Base-by-base conservation (phyloP, 2,888 invertebrate species). In the Eurois occulta region DNA sequence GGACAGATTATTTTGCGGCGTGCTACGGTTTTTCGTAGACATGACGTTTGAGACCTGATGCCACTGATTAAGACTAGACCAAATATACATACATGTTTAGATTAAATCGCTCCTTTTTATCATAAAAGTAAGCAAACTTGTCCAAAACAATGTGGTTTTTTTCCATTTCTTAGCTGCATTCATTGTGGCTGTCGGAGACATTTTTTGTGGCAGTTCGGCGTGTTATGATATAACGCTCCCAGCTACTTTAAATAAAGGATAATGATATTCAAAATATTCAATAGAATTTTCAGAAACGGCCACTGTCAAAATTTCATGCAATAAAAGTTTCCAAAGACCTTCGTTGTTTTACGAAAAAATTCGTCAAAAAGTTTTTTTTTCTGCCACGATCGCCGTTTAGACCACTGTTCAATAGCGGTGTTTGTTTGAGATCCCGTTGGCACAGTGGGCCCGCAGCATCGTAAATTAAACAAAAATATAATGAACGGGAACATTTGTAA, bases 401-500 rank as follows among this genome's bases (percentile, higher is more conserved):
- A 81, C 88, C 91, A 88, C 91, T 90, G 90, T 90, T 88, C 89
- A 87, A 91, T 90, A 94, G 94, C 95, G 94, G 94, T 91, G 85
- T 91, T 89, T 88, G 91, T 93, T 91, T 91, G 90, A 89, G 76
- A 86, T 90, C 89, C 93, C 92, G 92, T 91, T 91, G 78, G 91
- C 93, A 94, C 94, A 94, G 95, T 93, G 93, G 89, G 88, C 95
- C 95, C 94, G 92, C 90, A 94, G 90, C 81, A 91, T 92, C 92
- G 90, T 96, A 96, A 96, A 96, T 95, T 92, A 93, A 84, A 93
- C 92, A 92, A 92, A 94, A 93, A 90, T 88, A 92, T 93, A 91
- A 92, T 92, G 89, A 95, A 96, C 96, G 96, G 96, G 92, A 96
- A 84, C 91, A 88, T 95, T 96, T 95, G 96, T 96, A 91, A 93